Percentiles rank a stretch among this genome's conserved stretches.
phyloP scores from a whole-genome alignment of 2,113 vertebrate genomes.

The Colinus virginianus region DNA sequence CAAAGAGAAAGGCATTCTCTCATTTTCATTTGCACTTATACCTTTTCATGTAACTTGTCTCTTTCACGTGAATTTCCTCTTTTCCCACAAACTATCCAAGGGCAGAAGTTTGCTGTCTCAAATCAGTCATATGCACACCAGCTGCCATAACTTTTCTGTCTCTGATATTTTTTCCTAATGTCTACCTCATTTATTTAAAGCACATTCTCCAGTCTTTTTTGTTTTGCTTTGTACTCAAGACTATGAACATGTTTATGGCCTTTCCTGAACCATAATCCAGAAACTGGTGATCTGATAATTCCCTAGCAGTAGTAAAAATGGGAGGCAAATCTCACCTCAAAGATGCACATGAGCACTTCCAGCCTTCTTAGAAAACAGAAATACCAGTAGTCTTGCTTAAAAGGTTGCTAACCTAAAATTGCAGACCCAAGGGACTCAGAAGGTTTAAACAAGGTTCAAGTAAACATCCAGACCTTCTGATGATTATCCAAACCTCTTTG shows the following conservation, averaged over 20 bases:
- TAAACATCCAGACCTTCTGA: conserved; percentile 65
- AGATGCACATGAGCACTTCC: conserved; percentile 32
- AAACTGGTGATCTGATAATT: conserved; percentile 17
- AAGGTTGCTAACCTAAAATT: conserved; percentile 34
- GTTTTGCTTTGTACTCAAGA: conserved; percentile 3
- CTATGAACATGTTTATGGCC: not conserved
- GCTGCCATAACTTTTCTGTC: not conserved
- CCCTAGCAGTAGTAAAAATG: conserved; percentile 12
- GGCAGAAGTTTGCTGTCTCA: not conserved
- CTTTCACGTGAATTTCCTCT: not conserved
- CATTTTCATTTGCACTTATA: not conserved
- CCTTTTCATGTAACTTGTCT: not conserved
- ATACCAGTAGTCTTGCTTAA: conserved; percentile 36
- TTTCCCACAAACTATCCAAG: not conserved
- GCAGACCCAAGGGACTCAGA: conserved; percentile 14
- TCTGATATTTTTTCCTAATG: not conserved
- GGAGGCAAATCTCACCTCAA: conserved; percentile 47
- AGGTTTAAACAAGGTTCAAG: not conserved
- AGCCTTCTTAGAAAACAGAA: conserved; percentile 51
- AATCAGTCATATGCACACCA: not conserved
- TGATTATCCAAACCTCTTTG: conserved; percentile 28
- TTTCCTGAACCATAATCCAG: conserved; percentile 43
- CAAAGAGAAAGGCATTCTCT: not conserved
- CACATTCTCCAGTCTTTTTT: conserved; percentile 3
- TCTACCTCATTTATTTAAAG: not conserved